A percentile compares a stretch with the other conserved stretches of the same genome.
These are phyloP conservation scores for Thalpophila matura DNA, from an alignment of 2,888 invertebrate species.

Conservation along the genomic window DNA sequence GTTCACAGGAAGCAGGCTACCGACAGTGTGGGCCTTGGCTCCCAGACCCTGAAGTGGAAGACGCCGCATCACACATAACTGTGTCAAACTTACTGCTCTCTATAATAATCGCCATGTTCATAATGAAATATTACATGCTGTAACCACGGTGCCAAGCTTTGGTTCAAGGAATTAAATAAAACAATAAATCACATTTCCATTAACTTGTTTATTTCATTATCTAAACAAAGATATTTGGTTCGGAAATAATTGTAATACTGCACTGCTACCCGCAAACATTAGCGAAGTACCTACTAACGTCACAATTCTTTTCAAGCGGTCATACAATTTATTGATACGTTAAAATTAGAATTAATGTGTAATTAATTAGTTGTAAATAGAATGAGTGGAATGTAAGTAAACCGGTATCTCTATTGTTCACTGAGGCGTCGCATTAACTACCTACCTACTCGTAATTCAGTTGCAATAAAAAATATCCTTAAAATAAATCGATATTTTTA, in stretches of 20 bases:
- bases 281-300: conserved; percentile 7
- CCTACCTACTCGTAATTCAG: background rate
- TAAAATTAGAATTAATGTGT: conserved; percentile 1
- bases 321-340: conserved; percentile 9
- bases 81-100: conserved; percentile 40
- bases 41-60: conserved; percentile 75
- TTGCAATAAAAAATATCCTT: too few relatives aligned
- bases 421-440: conserved; percentile 1
- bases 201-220: conserved; percentile 78
- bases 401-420: conserved; percentile 1
- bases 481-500: conserved; percentile 1
- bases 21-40: conserved; percentile 86
- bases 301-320: background rate
- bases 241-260: conserved; percentile 82
- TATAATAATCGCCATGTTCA: conserved; percentile 13
- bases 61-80: conserved; percentile 42
- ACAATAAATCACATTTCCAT: conserved; percentile 67
- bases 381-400: conserved; percentile 30
- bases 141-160: conserved; percentile 27
- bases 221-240: conserved; percentile 81
- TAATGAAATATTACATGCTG: conserved; percentile 27
- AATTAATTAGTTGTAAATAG: conserved; percentile 1
- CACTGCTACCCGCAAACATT: conserved; percentile 67
- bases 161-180: conserved; percentile 64
- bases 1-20: conserved; percentile 84